phyloP scores from a whole-genome alignment of 2,888 invertebrate species.

The Troides aeacus region DNA sequence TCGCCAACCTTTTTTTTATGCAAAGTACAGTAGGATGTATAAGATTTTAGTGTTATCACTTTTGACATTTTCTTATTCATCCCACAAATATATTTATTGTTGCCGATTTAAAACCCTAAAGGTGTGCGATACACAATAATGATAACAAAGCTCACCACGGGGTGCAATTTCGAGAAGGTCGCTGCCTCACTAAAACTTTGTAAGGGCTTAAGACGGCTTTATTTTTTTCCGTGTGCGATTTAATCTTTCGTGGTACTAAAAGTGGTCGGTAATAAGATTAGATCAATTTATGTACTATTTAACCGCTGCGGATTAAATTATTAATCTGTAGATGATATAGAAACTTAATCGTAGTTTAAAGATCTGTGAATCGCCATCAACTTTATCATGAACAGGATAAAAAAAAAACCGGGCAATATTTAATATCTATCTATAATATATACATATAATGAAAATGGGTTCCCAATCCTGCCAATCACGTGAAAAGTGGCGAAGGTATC shows the following conservation, averaged over 20 bases:
- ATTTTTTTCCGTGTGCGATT: conserved; percentile 19
- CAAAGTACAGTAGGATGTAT: neutral
- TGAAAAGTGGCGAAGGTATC: no score
- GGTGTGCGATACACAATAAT: conserved; percentile 31
- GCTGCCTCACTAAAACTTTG: conserved; percentile 22
- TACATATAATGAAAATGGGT: no score
- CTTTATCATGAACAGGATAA: no score
- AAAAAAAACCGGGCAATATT: no score
- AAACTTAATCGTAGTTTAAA: neutral
- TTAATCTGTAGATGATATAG: neutral
- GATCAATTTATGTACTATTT: neutral
- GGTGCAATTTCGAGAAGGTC: conserved; percentile 41
- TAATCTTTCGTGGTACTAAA: conserved; percentile 17
- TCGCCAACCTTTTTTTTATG: neutral
- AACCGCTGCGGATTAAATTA: neutral
- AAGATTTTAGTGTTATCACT: neutral
- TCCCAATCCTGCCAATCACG: no score
- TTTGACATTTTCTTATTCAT: conserved; percentile 17
- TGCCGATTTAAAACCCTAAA: conserved; percentile 18
- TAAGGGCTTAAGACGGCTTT: conserved; percentile 21
- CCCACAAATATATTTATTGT: conserved; percentile 18
- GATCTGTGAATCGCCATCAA: no score
- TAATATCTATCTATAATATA: no score
- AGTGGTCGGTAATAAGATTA: conserved; percentile 22
- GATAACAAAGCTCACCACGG: conserved; percentile 35